These are phyloP conservation scores for Girardia tigrina DNA, from an alignment of 2,888 invertebrate species.

Conservation along the genomic window DNA sequence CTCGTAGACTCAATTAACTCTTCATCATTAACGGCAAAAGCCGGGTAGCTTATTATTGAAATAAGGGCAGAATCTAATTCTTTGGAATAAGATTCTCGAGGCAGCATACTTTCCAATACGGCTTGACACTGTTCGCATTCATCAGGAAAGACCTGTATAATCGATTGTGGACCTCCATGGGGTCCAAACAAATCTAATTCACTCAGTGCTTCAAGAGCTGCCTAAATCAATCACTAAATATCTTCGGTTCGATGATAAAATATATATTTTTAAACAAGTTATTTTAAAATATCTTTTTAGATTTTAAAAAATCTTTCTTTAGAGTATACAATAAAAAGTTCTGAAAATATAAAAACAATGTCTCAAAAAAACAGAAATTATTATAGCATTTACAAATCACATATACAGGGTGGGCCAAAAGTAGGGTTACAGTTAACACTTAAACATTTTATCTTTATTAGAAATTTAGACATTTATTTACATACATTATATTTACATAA, in stretches of 20 bases:
- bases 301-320: no score
- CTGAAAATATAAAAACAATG: no score
- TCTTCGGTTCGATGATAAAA: conserved; percentile 31
- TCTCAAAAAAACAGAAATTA: no score
- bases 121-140: conserved; percentile 92
- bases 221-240: conserved; percentile 54
- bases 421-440: no score
- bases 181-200: conserved; percentile 90
- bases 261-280: no score
- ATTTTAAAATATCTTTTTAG: no score
- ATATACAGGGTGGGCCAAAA: no score
- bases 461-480: no score
- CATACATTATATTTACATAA: no score
- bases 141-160: conserved; percentile 91
- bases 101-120: conserved; percentile 63
- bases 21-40: conserved; percentile 92
- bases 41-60: conserved; percentile 88
- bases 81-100: conserved; percentile 56
- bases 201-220: conserved; percentile 91
- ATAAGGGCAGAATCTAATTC: conserved; percentile 85
- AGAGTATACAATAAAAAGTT: no score
- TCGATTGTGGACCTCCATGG: conserved; percentile 82
- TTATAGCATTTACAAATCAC: no score
- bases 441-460: no score
- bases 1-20: conserved; percentile 71